Conservation (phyloP, 2,113 vertebrate species). For the Mastomys natalensis region DNA sequence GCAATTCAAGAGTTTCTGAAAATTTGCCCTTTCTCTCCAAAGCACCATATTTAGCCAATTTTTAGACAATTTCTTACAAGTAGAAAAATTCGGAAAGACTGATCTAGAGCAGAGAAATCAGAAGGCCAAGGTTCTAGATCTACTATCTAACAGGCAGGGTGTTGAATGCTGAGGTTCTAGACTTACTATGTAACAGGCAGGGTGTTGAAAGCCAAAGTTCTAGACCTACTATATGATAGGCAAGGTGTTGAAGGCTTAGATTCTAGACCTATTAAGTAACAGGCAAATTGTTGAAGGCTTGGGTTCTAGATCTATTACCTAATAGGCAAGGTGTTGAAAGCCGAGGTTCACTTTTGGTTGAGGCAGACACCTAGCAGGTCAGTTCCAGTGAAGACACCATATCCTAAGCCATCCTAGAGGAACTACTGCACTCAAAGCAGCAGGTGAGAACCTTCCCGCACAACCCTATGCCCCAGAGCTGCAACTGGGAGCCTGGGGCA, state of each 20-base stretch:
- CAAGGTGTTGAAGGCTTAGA: background rate
- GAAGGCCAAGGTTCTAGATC: background rate
- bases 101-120: background rate
- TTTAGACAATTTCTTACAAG: background rate
- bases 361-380: no score
- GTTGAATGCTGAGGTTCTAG: background rate
- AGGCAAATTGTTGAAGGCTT: no score
- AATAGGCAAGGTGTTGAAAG: background rate
- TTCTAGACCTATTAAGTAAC: background rate
- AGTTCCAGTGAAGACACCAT: no score
- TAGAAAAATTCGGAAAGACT: background rate
- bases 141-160: background rate
- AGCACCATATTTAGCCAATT: conserved; percentile 1
- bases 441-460: no score
- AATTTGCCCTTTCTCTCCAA: background rate
- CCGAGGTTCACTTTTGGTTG: background rate
- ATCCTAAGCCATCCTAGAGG: no score
- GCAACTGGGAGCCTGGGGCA: no score
- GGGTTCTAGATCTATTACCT: background rate
- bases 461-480: no score
- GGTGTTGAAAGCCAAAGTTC: background rate
- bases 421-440: no score
- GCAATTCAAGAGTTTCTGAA: background rate
- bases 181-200: background rate
- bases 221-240: background rate